Evolutionary conservation across 2,888 invertebrate genomes (phyloP).

Genomic region (Tachina lurida): DNA sequence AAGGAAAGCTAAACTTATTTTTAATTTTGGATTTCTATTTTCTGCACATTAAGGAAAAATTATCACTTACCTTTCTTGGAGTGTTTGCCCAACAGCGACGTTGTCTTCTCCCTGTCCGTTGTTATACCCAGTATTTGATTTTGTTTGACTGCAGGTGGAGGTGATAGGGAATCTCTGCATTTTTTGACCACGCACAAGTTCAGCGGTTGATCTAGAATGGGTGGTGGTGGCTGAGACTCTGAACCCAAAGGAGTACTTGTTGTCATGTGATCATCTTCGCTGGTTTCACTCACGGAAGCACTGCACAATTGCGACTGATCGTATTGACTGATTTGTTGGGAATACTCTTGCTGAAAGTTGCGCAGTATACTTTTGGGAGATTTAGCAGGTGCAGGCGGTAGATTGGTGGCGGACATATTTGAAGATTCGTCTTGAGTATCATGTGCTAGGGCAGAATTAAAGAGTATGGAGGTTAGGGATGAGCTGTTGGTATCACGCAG

Average conservation of each 20-base stretch:
- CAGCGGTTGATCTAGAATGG: conserved; percentile 84
- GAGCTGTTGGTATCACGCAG: conserved; percentile 79
- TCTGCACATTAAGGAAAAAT: too few relatives aligned
- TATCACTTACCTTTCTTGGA: conserved; percentile 75
- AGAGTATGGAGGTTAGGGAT: conserved; percentile 18
- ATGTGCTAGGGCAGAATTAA: conserved; percentile 36
- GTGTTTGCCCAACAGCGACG: conserved; percentile 67
- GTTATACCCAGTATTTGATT: conserved; percentile 67
- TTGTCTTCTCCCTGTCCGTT: conserved; percentile 71
- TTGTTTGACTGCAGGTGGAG: conserved; percentile 72
- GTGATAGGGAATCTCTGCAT: conserved; percentile 72
- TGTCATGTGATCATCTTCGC: conserved; percentile 81
- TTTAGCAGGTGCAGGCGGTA: conserved; percentile 76
- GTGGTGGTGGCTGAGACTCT: conserved; percentile 53
- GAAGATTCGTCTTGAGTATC: conserved; percentile 72
- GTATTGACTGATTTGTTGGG: conserved; percentile 75
- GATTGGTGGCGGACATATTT: conserved; percentile 62
- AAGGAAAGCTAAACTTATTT: too few relatives aligned
- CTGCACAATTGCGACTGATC: conserved; percentile 74
- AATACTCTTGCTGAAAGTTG: conserved; percentile 80
- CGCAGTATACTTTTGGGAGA: conserved; percentile 81
- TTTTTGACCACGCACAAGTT: conserved; percentile 86
- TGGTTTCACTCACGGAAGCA: conserved; percentile 82
- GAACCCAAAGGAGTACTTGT: conserved; percentile 4
- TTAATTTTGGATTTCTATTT: too few relatives aligned